Evolutionary conservation across 2,113 vertebrate species (phyloP).

Genomic region (Gambusia affinis): DNA sequence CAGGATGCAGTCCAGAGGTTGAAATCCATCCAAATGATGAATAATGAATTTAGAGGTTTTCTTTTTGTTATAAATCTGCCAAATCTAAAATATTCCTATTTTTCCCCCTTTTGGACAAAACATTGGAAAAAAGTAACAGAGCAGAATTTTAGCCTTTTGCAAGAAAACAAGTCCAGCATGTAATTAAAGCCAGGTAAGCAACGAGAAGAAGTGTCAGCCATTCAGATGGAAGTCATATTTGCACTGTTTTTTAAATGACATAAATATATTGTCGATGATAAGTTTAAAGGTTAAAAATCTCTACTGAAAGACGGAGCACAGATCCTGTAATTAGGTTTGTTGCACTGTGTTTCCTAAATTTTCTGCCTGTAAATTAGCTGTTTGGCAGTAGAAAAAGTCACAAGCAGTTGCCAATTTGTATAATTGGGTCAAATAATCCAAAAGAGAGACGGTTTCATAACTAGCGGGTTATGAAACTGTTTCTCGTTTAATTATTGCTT

Average conservation of each 20-base stretch:
- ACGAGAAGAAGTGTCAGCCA: not conserved
- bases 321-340: not conserved
- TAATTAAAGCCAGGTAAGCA: not conserved
- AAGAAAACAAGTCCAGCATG: not conserved
- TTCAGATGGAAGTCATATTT: not conserved
- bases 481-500: no score
- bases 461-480: no score
- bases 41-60: not conserved
- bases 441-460: no score
- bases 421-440: no score
- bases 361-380: no score
- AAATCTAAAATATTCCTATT: no score
- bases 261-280: not conserved
- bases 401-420: no score
- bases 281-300: not conserved
- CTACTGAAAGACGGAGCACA: no score
- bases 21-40: no score
- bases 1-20: no score
- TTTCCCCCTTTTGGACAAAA: not conserved
- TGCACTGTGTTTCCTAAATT: not conserved
- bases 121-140: not conserved
- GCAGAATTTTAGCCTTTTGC: not conserved
- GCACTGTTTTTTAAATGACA: not conserved
- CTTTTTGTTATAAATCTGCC: not conserved
- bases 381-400: no score